phyloP scores from a whole-genome alignment of 2,888 invertebrate species.

The Auanema freiburgensis region DNA sequence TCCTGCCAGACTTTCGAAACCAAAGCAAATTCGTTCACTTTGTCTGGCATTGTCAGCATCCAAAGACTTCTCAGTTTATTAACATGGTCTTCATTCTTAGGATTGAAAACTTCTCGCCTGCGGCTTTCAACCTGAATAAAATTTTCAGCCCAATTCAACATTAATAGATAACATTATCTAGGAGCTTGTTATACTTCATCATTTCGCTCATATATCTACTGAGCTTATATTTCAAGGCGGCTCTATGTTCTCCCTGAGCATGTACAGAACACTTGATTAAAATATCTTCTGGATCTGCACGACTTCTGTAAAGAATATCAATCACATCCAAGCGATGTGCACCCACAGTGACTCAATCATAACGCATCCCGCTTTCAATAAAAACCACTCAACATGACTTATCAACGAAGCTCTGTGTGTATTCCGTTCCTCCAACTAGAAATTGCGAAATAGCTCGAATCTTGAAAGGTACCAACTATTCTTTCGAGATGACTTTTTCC shows the following conservation, averaged over 20 bases:
- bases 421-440: constrained; percentile 10
- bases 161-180: background rate
- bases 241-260: constrained; percentile 8
- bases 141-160: background rate
- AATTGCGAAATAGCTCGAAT: background rate
- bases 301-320: constrained; percentile 5
- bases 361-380: background rate
- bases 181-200: background rate
- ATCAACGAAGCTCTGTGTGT: background rate
- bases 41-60: constrained; percentile 77
- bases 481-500: constrained; percentile 18
- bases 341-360: background rate
- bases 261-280: constrained; percentile 3
- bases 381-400: constrained; percentile 11
- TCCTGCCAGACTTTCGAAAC: constrained; percentile 86
- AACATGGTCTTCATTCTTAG: constrained; percentile 37
- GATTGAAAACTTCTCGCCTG: constrained; percentile 31
- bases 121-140: constrained; percentile 36
- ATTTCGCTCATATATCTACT: background rate
- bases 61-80: constrained; percentile 72
- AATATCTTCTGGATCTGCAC: constrained; percentile 8
- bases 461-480: constrained; percentile 2
- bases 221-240: constrained; percentile 10
- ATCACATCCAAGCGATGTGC: too few relatives aligned
- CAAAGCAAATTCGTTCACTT: constrained; percentile 68